A percentile compares a stretch with the other conserved stretches of the same genome.
Evolutionary conservation across 92 coral and sea anemone species (phyloP).

Genomic region (Actinernus sp.): DNA sequence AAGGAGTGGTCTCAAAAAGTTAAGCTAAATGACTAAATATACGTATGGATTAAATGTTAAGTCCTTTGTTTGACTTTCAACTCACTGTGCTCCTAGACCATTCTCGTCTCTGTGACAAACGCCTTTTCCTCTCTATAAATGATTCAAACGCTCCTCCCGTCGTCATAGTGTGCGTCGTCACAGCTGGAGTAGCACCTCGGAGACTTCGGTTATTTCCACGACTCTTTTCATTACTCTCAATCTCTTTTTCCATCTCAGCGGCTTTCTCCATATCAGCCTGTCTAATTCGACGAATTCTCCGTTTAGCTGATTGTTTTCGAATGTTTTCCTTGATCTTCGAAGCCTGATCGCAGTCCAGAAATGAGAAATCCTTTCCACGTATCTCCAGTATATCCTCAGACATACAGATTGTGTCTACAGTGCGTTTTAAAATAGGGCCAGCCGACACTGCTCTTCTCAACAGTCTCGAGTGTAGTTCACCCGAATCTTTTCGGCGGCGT

Average conservation of each 20-base stretch:
- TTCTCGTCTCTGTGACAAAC: conserved; percentile 52
- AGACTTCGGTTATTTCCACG: not conserved
- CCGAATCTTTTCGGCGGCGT: not conserved
- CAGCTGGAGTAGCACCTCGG: conserved; percentile 43
- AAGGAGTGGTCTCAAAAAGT: too few relatives aligned
- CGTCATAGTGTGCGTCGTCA: conserved; percentile 49
- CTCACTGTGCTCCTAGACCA: conserved; percentile 46
- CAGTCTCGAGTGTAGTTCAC: not conserved
- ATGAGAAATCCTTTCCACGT: conserved; percentile 64
- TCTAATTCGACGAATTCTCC: conserved; percentile 75
- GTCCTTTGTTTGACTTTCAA: not conserved
- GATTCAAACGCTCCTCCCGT: conserved; percentile 60
- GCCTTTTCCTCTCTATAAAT: conserved; percentile 61
- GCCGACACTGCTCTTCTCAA: conserved; percentile 32
- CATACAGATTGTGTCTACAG: not conserved
- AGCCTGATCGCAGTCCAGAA: conserved; percentile 5
- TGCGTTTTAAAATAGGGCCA: conserved; percentile 6
- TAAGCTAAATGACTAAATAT: too few relatives aligned
- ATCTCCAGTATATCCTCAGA: conserved; percentile 45
- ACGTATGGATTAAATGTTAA: too few relatives aligned
- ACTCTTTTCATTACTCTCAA: not conserved
- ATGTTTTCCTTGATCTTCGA: conserved; percentile 35
- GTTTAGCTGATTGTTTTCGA: conserved; percentile 73
- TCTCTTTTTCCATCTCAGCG: conserved; percentile 5
- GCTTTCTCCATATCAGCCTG: conserved; percentile 62